A percentile compares a stretch with the other conserved stretches of the same genome.
These are phyloP conservation scores for Zygaena filipendulae DNA, from an alignment of 2,888 invertebrate species.

Conservation along the genomic window DNA sequence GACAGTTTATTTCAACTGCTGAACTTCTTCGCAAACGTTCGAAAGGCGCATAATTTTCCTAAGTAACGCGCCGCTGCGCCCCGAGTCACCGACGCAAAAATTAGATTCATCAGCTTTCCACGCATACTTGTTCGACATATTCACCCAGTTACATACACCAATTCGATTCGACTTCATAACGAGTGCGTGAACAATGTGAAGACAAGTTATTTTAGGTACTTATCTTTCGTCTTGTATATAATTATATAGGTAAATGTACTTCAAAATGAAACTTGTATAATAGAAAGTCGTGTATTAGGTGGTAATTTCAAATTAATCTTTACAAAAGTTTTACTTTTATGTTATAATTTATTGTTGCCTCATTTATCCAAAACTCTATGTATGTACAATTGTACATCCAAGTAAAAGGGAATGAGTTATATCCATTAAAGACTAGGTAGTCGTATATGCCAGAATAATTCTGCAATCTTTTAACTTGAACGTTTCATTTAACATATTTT, in stretches of 20 bases:
- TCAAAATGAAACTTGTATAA: no score
- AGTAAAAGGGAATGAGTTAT: no score
- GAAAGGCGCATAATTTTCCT: slow-evolving; percentile 64
- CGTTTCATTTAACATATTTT: slow-evolving; percentile 31
- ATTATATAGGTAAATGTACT: no score
- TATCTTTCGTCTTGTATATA: no score
- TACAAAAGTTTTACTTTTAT: no score
- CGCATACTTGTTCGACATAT: slow-evolving; percentile 45
- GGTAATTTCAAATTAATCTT: no score
- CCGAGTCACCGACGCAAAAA: slow-evolving; percentile 52
- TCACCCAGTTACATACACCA: slow-evolving; percentile 35
- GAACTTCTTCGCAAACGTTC: slow-evolving; percentile 52
- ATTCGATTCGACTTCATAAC: slow-evolving; percentile 49
- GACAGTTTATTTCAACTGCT: slow-evolving; percentile 64
- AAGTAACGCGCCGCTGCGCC: slow-evolving; percentile 47
- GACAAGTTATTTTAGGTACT: slow-evolving; percentile 39
- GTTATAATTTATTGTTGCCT: no score
- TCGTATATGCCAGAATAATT: slow-evolving; percentile 43
- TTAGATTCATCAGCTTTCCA: slow-evolving; percentile 56
- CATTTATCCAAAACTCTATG: no score
- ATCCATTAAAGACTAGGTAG: slow-evolving; percentile 39
- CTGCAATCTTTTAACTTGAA: slow-evolving; percentile 34
- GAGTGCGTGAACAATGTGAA: slow-evolving; percentile 43
- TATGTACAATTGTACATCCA: no score
- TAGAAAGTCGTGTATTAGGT: no score